Evolutionary conservation across 2,888 invertebrate species (phyloP).

Genomic region (Phengaris arion): DNA sequence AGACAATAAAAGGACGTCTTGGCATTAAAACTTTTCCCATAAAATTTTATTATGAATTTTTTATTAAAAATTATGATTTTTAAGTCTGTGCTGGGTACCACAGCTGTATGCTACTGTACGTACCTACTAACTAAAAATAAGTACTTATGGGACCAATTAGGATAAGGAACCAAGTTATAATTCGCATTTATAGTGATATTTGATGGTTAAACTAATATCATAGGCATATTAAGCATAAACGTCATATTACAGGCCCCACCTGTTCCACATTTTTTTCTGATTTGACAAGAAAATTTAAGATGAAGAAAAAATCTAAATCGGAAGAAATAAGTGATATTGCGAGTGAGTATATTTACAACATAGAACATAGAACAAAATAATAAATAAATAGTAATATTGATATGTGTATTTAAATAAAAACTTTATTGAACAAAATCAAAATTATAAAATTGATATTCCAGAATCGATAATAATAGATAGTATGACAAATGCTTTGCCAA

Average conservation of each 20-base stretch:
- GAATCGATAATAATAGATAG: too few relatives aligned
- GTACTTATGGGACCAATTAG: too few relatives aligned
- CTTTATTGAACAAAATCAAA: too few relatives aligned
- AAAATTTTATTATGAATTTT: slow-evolving; percentile 12
- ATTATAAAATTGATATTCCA: too few relatives aligned
- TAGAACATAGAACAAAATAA: background rate
- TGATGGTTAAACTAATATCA: background rate
- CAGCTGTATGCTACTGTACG: too few relatives aligned
- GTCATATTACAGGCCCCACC: slow-evolving; percentile 53
- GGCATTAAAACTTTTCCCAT: background rate
- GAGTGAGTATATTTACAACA: background rate
- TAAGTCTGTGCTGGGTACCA: background rate
- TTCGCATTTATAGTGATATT: background rate
- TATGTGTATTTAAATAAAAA: too few relatives aligned
- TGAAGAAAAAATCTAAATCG: slow-evolving; percentile 51
- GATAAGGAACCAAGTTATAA: too few relatives aligned
- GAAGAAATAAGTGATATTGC: background rate
- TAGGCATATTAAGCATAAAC: background rate
- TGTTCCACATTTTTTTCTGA: slow-evolving; percentile 71
- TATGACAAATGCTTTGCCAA: too few relatives aligned
- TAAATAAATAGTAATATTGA: background rate
- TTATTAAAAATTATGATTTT: slow-evolving; percentile 13
- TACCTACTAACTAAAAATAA: background rate
- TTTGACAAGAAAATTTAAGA: slow-evolving; percentile 58
- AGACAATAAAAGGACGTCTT: slow-evolving; percentile 21